Conservation (phyloP, 2,797 vertebrate genomes). For the Merluccius polli region DNA sequence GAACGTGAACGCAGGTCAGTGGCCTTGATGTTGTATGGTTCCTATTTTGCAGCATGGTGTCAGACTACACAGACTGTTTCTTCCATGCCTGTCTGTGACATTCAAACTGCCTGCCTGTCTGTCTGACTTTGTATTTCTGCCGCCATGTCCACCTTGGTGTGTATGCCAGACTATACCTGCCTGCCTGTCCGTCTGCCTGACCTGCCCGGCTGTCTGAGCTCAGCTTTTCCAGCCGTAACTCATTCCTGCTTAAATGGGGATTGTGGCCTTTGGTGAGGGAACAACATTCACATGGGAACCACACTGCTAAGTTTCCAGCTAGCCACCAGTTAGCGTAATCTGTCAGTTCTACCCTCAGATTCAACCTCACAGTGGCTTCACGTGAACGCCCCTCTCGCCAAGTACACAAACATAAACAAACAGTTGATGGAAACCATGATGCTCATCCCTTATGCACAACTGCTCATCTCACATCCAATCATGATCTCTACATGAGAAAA, state of each 20-base stretch:
- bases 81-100: not conserved
- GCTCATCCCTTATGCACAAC: slow-evolving; percentile 7
- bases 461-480: slow-evolving; percentile 41
- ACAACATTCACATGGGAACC: slow-evolving; percentile 62
- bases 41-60: slow-evolving; percentile 14
- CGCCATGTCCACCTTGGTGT: not conserved
- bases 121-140: not conserved
- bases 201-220: slow-evolving; percentile 44
- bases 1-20: slow-evolving; percentile 26
- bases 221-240: slow-evolving; percentile 65
- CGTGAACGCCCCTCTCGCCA: slow-evolving; percentile 38
- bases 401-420: slow-evolving; percentile 44
- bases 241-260: slow-evolving; percentile 43
- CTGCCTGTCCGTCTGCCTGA: not conserved
- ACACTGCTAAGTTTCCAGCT: slow-evolving; percentile 36
- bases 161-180: not conserved
- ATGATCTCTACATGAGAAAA: slow-evolving; percentile 19
- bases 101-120: slow-evolving; percentile 31
- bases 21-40: slow-evolving; percentile 25
- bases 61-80: not conserved
- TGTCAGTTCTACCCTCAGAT: slow-evolving; percentile 38
- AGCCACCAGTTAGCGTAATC: slow-evolving; percentile 30
- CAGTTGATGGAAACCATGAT: slow-evolving; percentile 47
- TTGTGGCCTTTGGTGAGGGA: slow-evolving; percentile 38
- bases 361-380: slow-evolving; percentile 36